Percentiles rank a stretch among this genome's conserved stretches.
These are phyloP conservation scores for Ardeotis arabs DNA, from an alignment of 2,113 vertebrate genomes.

Conservation along the genomic window DNA sequence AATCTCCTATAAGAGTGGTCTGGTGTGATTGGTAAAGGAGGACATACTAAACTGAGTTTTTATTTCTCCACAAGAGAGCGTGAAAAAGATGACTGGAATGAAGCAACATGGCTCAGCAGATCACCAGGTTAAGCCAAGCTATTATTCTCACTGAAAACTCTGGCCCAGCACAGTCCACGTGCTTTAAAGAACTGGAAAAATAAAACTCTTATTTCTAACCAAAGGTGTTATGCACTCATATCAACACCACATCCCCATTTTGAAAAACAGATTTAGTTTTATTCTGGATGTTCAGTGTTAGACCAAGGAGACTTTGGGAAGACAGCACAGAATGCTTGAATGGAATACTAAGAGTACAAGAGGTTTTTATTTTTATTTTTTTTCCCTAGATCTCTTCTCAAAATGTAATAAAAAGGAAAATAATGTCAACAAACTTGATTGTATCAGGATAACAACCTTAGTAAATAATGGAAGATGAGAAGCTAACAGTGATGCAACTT, in stretches of 20 bases:
- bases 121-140: not conserved
- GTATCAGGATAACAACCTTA: not conserved
- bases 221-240: not conserved
- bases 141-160: not conserved
- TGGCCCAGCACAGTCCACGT: not conserved
- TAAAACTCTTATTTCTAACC: not conserved
- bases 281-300: not conserved
- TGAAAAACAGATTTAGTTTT: not conserved
- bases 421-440: not conserved
- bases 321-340: not conserved
- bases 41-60: not conserved
- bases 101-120: not conserved
- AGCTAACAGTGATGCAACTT: not conserved
- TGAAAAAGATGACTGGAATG: not conserved
- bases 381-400: not conserved
- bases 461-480: not conserved
- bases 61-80: not conserved
- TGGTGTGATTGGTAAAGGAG: not conserved
- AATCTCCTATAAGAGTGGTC: not conserved
- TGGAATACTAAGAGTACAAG: not conserved
- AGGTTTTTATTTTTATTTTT: not conserved
- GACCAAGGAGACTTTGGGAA: not conserved
- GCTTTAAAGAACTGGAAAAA: not conserved
- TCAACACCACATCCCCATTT: not conserved
- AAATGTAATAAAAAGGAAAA: not conserved